Conservation (phyloP, 2,113 vertebrate genomes). For the Aptenodytes forsteri region DNA sequence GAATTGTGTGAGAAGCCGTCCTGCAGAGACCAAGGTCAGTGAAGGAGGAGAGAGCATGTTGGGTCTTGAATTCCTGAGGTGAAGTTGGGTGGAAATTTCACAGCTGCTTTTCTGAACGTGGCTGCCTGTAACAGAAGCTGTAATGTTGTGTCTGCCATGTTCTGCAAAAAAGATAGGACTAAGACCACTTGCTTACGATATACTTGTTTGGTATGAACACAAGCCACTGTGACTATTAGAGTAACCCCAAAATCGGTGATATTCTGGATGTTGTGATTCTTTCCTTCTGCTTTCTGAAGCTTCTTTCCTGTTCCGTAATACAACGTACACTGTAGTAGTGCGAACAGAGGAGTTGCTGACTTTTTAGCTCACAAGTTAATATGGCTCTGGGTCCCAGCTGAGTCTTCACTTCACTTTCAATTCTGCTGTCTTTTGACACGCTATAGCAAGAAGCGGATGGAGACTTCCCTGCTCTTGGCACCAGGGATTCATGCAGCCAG, state of each 20-base stretch:
- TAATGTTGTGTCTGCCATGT: fast-evolving
- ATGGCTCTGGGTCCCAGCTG: not conserved
- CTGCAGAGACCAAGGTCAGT: too few species aligned
- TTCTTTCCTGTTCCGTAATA: not conserved
- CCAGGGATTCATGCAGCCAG: not conserved
- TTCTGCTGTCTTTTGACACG: not conserved
- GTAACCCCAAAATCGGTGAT: not conserved
- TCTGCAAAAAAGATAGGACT: not conserved
- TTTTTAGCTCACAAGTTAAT: not conserved
- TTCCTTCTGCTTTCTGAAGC: not conserved
- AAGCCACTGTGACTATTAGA: not conserved
- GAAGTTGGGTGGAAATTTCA: not conserved
- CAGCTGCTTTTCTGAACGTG: not conserved
- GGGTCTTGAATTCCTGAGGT: not conserved
- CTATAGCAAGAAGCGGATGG: not conserved
- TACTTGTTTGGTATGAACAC: fast-evolving
- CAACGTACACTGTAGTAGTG: fast-evolving
- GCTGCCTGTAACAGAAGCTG: too few species aligned
- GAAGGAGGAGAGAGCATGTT: not conserved
- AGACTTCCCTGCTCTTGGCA: not conserved
- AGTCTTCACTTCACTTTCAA: not conserved
- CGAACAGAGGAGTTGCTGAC: fast-evolving
- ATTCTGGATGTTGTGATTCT: not conserved
- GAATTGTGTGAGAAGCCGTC: too few species aligned
- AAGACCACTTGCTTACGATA: fast-evolving